Base-by-base conservation (phyloP, 2,113 vertebrate species). In the Carassius gibelio region DNA sequence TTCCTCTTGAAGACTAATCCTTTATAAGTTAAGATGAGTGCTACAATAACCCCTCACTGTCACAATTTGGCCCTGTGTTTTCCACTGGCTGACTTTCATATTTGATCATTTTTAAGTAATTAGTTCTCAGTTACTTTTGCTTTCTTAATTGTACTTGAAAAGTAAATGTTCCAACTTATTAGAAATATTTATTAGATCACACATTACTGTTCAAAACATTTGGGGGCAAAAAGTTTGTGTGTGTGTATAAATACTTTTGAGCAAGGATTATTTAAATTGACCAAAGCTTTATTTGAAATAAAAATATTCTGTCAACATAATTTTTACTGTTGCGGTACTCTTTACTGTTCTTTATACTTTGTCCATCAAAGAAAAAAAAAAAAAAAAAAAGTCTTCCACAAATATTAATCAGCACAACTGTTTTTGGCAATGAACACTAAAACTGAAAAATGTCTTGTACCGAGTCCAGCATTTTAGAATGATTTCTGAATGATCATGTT, bases 1-100 rank as follows among this genome's bases (percentile, higher is more conserved):
- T 88, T 68, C 45, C 30, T 45, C 30, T 87, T 62, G 50, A 82
- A 79, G 74, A 61, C 74, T 89, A 86, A 88, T 89, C 86, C 62
- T 82, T 66, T 26, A 86, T 86, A 82, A 88, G 64, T 48, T 72
- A 48, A 61, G 62, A 85, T 71, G 59, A 81, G 59, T 45, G 71
- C 55, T 42, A 52, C 68, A 80, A 21, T 83, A 79, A 84, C 36
- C 77, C 82, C n/a, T 26, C 38, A n/a, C 62, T 76, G 85, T 69
- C 62, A 55, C 52, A 42, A 77, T 79, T 68, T 84, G 42, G 48
- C 48, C 15, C 11, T 7, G 6, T 66, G 57, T 45, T 66, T 75
- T 57, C 55, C 21, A 11, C 69, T 72, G 45, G 15, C 17, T 71
- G 19, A 72, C 69, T 45, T 21, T 72, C 19, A 45, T 45, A 72